Base-by-base conservation (phyloP, 2,113 vertebrate species). In the Shinisaurus crocodilurus region DNA sequence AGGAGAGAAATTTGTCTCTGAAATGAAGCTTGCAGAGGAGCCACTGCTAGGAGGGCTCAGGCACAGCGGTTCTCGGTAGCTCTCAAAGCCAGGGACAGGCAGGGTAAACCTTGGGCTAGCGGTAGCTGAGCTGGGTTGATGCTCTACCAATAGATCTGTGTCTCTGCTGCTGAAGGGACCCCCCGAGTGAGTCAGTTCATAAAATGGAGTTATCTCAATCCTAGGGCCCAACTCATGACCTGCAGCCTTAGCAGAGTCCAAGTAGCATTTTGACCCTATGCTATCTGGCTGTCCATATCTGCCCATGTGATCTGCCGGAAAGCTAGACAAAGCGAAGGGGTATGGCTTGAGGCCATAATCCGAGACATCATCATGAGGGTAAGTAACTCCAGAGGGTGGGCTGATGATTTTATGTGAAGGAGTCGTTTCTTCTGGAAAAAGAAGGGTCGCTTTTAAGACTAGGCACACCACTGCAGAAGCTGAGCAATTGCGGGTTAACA, bases 11-110 rank as follows among this genome's bases (percentile, higher is more conserved):
- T 97, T 97, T 96, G 95, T 99, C 97, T 99, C 99, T 65, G 99
- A 99, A 97, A 99, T 98, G 98, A 99, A 99, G 97, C 99, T 99
- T 98, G 99, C 97, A 96, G 99, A 99, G 90, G 99, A 99, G 96
- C 98, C 99, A 96, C 99, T 99, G 97, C 99, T 99, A 96, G 98
- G 98, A 2, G 99, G 99, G 96, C 99, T 99, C 97, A 99, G 96
- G 98, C 99, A 99, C 98, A 98, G 98, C 82, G 99, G 98, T 96
- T 99, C 99, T 88, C 99, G 98, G 97, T 99, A 99, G 96, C 97
- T 96, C 40, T 99, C 99, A 94, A 98, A 98, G 94, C 98, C 99
- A 0, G 99, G 99, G 92, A 99, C 99, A 0, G 98, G 98, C 96
- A 99, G 97, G 60, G 98, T 99, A 96, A 98, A 97, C 96, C 98